Base-by-base conservation (phyloP, 2,888 invertebrate species). In the Syrphus vitripennis region DNA sequence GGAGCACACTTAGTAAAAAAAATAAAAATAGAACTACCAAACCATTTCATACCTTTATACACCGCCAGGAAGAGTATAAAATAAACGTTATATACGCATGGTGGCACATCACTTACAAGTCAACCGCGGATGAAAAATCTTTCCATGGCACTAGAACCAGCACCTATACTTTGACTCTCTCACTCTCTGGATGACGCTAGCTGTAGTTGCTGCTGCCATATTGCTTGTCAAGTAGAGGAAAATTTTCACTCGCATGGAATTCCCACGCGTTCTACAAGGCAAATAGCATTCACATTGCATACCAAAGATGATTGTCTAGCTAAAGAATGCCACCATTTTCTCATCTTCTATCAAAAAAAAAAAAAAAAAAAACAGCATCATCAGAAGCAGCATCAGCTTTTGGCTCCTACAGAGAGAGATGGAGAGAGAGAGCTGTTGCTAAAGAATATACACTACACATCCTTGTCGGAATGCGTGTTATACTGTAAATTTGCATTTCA, bases 401-500 rank as follows among this genome's bases (percentile, higher is more conserved):
- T 29, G 34, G 16, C 19, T 48, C 26, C 55, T 53, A 2, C 3
- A 4, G 1, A 34, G 34, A 10, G 34, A 10, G 34, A 9, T 31
- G 9, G 31, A 5, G 31, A 31, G 31, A 40, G 31, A 24, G n/a
- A 34, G 48, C 21, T 19, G 42, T 31, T 45, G 45, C 21, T 26
- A 63, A 26, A 45, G 45, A 24, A 65, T 65, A 65, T 45, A 29
- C 65, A 61, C 76, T 55, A n/a, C 55, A 67, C 72, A 65, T 83
- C 67, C 67, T 55, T 40, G 55, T 29, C 19, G 79, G 69, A 79
- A 83, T 83, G 83, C 83, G 83, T 74, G 83, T 57, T 75, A 80
- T 75, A 80, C 63, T 75, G 78, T 83, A 83, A 83, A 83, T 83
- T 75, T 83, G 83, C 80, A 75, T 83, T 83, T 69, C 74, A 48